phyloP scores from a whole-genome alignment of 2,797 vertebrate species.

The Diplodus sargus region DNA sequence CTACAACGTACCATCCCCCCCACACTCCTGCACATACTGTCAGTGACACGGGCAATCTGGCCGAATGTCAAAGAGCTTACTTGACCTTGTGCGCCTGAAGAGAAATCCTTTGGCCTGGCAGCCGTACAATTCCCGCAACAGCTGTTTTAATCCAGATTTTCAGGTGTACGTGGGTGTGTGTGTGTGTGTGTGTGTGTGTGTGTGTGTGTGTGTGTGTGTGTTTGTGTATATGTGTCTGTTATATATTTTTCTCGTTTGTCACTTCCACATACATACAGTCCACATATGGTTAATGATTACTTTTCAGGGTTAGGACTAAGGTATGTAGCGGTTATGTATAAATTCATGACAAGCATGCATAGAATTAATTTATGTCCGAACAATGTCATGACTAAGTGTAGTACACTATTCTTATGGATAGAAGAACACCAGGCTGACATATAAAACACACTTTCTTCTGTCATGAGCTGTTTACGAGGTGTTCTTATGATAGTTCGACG shows the following conservation, averaged over 20 bases:
- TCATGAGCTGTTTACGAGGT: neutral
- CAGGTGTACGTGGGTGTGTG: conserved; percentile 30
- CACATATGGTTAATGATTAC: neutral
- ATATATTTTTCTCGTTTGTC: no score
- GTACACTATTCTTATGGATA: neutral
- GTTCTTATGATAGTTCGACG: neutral
- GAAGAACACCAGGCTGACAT: no score
- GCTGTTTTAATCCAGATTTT: conserved; percentile 57
- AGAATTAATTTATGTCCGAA: neutral
- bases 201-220: neutral
- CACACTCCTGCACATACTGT: conserved; percentile 12
- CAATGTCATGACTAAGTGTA: neutral
- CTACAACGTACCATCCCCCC: conserved; percentile 13
- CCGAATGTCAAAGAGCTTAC: conserved; percentile 59
- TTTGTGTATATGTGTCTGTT: neutral
- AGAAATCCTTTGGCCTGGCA: conserved; percentile 53
- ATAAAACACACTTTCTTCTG: neutral
- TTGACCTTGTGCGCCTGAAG: conserved; percentile 62
- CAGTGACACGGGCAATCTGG: conserved; percentile 48
- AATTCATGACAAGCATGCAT: neutral
- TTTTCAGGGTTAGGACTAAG: neutral
- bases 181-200: neutral
- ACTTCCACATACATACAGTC: neutral
- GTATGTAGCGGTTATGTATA: neutral
- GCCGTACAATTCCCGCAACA: conserved; percentile 46